Conservation (phyloP, 2,113 vertebrate species). For the Rhombomys opimus region DNA sequence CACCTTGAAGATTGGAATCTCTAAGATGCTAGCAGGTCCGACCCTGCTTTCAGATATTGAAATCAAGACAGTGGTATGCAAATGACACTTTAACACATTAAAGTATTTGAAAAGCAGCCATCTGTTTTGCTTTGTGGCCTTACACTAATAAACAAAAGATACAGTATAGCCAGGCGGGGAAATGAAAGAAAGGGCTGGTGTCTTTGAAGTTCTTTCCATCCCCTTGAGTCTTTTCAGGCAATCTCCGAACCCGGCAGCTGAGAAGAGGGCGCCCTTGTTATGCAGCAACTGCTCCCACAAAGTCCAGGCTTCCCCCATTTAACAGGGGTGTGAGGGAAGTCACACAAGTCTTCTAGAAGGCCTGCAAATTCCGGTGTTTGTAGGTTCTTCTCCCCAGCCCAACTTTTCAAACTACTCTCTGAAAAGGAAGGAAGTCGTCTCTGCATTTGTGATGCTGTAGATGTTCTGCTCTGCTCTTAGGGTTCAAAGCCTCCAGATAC, state of each 20-base stretch:
- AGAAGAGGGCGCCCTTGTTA: slow-evolving; percentile 85
- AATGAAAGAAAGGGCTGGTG: slow-evolving; percentile 84
- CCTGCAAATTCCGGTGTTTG: slow-evolving; percentile 69
- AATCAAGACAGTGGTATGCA: slow-evolving; percentile 86
- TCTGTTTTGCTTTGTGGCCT: slow-evolving; percentile 89
- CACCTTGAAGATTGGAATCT: slow-evolving; percentile 81
- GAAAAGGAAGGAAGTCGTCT: slow-evolving; percentile 35
- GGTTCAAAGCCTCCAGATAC: slow-evolving; percentile 34
- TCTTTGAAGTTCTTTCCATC: slow-evolving; percentile 85
- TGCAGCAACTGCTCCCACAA: slow-evolving; percentile 76
- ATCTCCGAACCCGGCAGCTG: slow-evolving; percentile 48
- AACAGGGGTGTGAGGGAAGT: slow-evolving; percentile 81
- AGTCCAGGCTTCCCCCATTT: slow-evolving; percentile 77
- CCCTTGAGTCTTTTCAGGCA: slow-evolving; percentile 81
- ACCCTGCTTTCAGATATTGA: slow-evolving; percentile 87
- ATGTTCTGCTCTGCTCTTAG: slow-evolving; percentile 26
- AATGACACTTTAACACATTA: slow-evolving; percentile 88
- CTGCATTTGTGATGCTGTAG: slow-evolving; percentile 58
- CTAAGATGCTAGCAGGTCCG: slow-evolving; percentile 79
- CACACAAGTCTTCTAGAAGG: slow-evolving; percentile 50
- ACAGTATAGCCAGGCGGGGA: slow-evolving; percentile 81
- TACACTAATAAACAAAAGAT: slow-evolving; percentile 90
- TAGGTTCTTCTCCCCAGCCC: slow-evolving; percentile 24
- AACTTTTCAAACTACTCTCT: slow-evolving; percentile 55
- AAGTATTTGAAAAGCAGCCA: slow-evolving; percentile 87